phyloP scores from a whole-genome alignment of 2,888 invertebrate genomes.

The Orchesellides sinensis region DNA sequence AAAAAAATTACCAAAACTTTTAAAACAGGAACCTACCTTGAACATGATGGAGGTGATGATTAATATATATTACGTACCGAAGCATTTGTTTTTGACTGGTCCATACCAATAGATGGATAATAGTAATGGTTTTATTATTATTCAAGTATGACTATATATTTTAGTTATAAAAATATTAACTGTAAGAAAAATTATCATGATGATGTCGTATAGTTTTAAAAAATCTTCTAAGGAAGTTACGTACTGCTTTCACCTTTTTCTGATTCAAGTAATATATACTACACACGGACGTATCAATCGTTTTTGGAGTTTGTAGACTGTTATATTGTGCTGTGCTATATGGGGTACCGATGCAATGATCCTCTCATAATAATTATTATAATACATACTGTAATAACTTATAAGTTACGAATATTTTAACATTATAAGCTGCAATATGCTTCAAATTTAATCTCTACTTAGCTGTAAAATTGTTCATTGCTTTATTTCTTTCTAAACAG shows the following conservation, averaged over 20 bases:
- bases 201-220: conserved; percentile 60
- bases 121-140: conserved; percentile 60
- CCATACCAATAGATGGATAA: conserved; percentile 58
- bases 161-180: conserved; percentile 53
- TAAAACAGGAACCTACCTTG: conserved; percentile 34
- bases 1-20: conserved; percentile 39
- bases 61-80: conserved; percentile 63
- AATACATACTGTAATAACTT: conserved; percentile 57
- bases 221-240: conserved; percentile 39
- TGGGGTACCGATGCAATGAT: conserved; percentile 67
- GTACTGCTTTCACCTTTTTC: conserved; percentile 59
- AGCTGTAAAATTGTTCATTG: conserved; percentile 28
- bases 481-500: conserved; percentile 36
- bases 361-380: conserved; percentile 65
- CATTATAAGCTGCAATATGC: conserved; percentile 57
- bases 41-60: conserved; percentile 62
- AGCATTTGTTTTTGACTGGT: conserved; percentile 67
- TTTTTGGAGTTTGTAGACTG: conserved; percentile 65
- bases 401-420: conserved; percentile 55
- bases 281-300: conserved; percentile 54
- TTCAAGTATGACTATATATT: conserved; percentile 57
- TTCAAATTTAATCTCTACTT: conserved; percentile 41
- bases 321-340: conserved; percentile 65
- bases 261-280: conserved; percentile 44
- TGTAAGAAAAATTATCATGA: conserved; percentile 54